These are phyloP conservation scores for Chrysomallon squamiferum DNA, from an alignment of 1,140 invertebrate genomes.

Conservation along the genomic window DNA sequence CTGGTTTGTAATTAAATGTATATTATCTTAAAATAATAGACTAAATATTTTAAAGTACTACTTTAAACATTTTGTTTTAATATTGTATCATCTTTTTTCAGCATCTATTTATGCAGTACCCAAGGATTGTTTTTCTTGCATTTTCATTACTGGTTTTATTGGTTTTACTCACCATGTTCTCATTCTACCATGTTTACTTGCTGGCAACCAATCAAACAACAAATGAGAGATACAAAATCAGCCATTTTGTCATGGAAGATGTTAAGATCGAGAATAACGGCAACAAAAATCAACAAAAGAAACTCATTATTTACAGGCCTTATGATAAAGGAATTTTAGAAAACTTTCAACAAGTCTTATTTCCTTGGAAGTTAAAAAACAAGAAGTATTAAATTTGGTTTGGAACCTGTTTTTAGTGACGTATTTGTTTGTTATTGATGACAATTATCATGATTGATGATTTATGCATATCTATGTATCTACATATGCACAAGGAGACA, in stretches of 20 bases:
- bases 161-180: constrained; percentile 40
- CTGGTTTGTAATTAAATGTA: no score
- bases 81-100: no score
- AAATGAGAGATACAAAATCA: constrained; percentile 54
- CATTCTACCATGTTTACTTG: constrained; percentile 50
- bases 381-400: no score
- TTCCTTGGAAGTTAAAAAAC: constrained; percentile 18
- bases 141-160: constrained; percentile 36
- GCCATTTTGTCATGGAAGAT: constrained; percentile 19
- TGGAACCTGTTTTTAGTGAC: no score
- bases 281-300: neutral
- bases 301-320: constrained; percentile 10
- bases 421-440: no score
- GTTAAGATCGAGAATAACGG: constrained; percentile 3
- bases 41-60: no score
- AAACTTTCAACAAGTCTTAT: constrained; percentile 50
- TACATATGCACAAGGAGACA: no score
- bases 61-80: no score
- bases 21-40: no score
- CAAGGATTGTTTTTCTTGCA: constrained; percentile 45
- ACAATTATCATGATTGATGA: no score
- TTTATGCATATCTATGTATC: no score
- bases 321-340: constrained; percentile 42
- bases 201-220: constrained; percentile 55
- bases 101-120: constrained; percentile 7